Conservation (phyloP, 1,140 invertebrate species). For the Dinoponera quadriceps region DNA sequence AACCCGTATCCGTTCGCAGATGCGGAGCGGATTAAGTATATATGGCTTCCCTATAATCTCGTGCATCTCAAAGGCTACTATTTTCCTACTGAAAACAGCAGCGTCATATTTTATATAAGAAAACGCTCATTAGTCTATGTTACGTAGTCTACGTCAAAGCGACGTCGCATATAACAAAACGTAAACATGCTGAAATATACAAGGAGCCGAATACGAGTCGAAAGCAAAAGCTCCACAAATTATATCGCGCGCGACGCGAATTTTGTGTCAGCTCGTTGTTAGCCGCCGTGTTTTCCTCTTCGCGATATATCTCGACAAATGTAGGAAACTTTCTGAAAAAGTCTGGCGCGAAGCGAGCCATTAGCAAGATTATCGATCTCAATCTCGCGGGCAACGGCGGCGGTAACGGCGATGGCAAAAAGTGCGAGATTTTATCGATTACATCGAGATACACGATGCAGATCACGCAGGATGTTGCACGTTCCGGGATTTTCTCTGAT, state of each 20-base stretch:
- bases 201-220: neutral
- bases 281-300: neutral
- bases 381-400: neutral
- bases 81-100: neutral
- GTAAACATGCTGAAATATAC: conserved; percentile 4
- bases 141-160: neutral
- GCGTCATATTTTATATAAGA: conserved; percentile 3
- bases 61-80: neutral
- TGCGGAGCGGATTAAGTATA: neutral
- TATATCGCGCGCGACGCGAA: neutral
- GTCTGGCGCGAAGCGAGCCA: neutral
- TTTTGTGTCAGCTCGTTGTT: conserved; percentile 4
- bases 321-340: neutral
- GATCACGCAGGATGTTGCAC: conserved; percentile 62
- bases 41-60: neutral
- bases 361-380: neutral
- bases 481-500: conserved; percentile 63
- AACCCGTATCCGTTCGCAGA: neutral
- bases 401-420: neutral
- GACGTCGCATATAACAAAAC: conserved; percentile 16
- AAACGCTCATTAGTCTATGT: conserved; percentile 14
- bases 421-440: conserved; percentile 43
- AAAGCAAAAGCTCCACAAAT: conserved; percentile 9
- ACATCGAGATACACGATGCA: conserved; percentile 39
- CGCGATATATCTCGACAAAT: neutral